Evolutionary conservation across 2,888 invertebrate species (phyloP), one percentile per base, ranked within the genome.

Genomic region (Meteorus cinctellus): DNA sequence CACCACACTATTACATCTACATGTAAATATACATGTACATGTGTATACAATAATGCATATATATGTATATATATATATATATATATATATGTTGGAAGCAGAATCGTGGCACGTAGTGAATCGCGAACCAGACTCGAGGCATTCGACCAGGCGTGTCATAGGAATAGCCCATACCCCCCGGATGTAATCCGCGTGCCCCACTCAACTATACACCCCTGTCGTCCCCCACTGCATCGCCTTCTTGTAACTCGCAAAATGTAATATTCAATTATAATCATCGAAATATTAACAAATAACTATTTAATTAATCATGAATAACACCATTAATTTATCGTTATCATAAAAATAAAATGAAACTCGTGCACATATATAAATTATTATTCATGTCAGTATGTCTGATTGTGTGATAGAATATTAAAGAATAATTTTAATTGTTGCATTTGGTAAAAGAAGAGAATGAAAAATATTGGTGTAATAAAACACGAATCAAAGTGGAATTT

Each of bases 61-160:
- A 55, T 55, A 24, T 55, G 4, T 55, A 16, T 48, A n/a, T 8
- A n/a, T 48, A 16, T 4, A 16, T 3, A n/a, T 16, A 48, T 3
- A 48, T 48, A n/a, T n/a, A 48, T 48, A 48, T 48, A 48, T n/a
- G 14, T 0, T n/a, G 4, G 19, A 55, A 55, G 6, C 5, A 24
- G 6, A 65, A 45, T 31, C 59, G 19, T 60, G 34, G 67, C 72
- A 76, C 68, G 72, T 70, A 60, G 65, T 62, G 60, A 76, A 72
- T 76, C 34, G 75, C 68, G 62, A 72, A 62, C 41, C 67, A 12
- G 68, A 72, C 48, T 72, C 24, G 6, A 68, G 48, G 67, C 68
- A 72, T 76, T 72, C 63, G 29, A 68, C 67, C 72, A 76, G 76
- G 51, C 72, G 34, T 76, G 71, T 66, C 71, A 41, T 60, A 68